These are phyloP conservation scores for Diplogasteroides magnus DNA, from an alignment of 1,140 invertebrate species.

Conservation along the genomic window DNA sequence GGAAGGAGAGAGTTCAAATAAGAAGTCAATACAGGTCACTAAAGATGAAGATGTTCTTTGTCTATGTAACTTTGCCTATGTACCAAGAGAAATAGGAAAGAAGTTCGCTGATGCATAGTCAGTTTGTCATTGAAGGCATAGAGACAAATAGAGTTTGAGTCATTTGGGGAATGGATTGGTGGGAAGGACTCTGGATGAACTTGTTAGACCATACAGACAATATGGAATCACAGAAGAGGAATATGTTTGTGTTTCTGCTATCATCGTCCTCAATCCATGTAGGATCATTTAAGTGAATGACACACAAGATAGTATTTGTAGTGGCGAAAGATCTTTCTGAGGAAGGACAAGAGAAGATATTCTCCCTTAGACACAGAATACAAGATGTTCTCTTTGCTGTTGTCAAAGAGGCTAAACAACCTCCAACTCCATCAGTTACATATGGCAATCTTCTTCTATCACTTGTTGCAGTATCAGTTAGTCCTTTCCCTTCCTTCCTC, in stretches of 20 bases:
- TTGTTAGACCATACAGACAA: constrained; percentile 44
- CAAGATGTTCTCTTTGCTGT: constrained; percentile 46
- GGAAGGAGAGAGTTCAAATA: no score
- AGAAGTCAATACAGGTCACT: no score
- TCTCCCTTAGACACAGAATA: constrained; percentile 38
- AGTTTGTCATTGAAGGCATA: constrained; percentile 5
- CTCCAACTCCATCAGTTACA: constrained; percentile 6
- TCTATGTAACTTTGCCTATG: constrained; percentile 54
- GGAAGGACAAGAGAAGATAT: constrained; percentile 34
- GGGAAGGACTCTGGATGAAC: constrained; percentile 43
- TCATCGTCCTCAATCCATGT: constrained; percentile 53
- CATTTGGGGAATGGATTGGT: constrained; percentile 52
- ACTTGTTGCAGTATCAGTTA: constrained; percentile 33
- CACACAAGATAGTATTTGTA: constrained; percentile 21
- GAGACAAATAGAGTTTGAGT: constrained; percentile 28
- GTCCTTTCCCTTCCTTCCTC: constrained; percentile 22
- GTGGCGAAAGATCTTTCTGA: constrained; percentile 46
- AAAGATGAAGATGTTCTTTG: constrained; percentile 47
- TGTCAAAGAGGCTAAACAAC: constrained; percentile 39
- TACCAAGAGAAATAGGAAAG: constrained; percentile 47
- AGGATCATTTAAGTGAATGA: constrained; percentile 10
- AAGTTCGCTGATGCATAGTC: constrained; percentile 49
- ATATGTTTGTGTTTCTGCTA: constrained; percentile 51
- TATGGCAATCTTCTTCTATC: constrained; percentile 29
- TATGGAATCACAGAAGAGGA: constrained; percentile 49